Evolutionary conservation across 2,888 invertebrate species (phyloP).

Genomic region (Elgonia sp.): DNA sequence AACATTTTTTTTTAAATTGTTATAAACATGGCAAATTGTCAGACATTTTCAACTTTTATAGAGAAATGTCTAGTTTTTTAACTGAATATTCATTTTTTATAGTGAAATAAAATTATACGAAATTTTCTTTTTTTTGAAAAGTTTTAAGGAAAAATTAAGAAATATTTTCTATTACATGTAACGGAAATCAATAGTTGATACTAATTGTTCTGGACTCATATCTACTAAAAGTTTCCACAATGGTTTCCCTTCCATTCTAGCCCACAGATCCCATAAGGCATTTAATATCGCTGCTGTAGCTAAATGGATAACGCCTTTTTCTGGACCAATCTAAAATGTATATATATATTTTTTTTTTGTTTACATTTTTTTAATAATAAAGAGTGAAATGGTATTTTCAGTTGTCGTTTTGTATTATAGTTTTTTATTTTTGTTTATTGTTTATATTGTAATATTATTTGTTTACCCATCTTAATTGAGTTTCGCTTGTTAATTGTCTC

Average conservation of each 20-base stretch:
- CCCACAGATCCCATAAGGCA: conserved; percentile 97
- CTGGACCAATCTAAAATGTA: conserved; percentile 92
- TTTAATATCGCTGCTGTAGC: conserved; percentile 96
- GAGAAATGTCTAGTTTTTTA: too few species aligned
- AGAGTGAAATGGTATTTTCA: too few species aligned
- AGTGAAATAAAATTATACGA: neutral
- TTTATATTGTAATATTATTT: too few species aligned
- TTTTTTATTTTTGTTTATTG: too few species aligned
- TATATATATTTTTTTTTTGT: too few species aligned
- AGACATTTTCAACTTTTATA: too few species aligned
- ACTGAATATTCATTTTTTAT: too few species aligned
- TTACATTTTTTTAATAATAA: too few species aligned
- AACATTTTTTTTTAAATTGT: too few species aligned
- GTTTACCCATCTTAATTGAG: conserved; percentile 95
- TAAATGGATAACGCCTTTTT: conserved; percentile 96
- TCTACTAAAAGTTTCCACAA: conserved; percentile 95
- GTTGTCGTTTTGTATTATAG: too few species aligned
- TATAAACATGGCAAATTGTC: too few species aligned
- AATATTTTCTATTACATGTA: conserved; percentile 87
- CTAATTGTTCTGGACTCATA: conserved; percentile 94
- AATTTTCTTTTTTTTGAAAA: neutral
- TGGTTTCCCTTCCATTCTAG: conserved; percentile 93
- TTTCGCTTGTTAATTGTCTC: conserved; percentile 94
- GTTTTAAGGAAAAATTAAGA: neutral
- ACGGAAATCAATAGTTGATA: conserved; percentile 95